Percentiles rank a stretch among this genome's conserved stretches.
phyloP scores from a whole-genome alignment of 92 coral and sea anemone genomes.

The Zoanthus sociatus region DNA sequence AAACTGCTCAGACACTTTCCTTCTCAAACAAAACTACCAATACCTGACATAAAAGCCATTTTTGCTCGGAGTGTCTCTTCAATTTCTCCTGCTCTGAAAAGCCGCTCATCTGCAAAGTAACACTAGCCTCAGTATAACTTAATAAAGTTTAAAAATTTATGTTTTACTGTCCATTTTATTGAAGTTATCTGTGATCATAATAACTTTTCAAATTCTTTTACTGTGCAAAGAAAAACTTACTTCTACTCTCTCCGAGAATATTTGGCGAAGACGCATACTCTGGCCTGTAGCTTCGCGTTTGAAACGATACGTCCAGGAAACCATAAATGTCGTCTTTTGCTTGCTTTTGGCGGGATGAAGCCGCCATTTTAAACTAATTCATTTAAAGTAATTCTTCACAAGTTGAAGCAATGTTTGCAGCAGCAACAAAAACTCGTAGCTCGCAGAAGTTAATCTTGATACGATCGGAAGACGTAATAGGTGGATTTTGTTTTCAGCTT shows the following conservation, averaged over 20 bases:
- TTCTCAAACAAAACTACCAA: neutral
- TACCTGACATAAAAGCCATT: conserved; percentile 83
- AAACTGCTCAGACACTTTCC: neutral
- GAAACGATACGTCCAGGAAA: conserved; percentile 85
- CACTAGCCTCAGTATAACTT: neutral
- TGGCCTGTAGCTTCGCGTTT: conserved; percentile 89
- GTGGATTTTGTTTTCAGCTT: neutral
- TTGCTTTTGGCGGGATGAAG: conserved; percentile 46
- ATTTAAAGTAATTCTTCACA: neutral
- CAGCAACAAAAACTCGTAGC: neutral
- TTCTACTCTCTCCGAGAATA: conserved; percentile 59
- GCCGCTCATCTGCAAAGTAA: conserved; percentile 55
- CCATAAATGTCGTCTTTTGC: conserved; percentile 70
- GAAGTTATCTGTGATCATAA: neutral
- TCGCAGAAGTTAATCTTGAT: conserved; percentile 34
- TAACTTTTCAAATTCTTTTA: conserved; percentile 8
- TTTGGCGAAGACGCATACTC: conserved; percentile 86
- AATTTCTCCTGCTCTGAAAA: conserved; percentile 78
- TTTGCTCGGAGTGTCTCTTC: conserved; percentile 71
- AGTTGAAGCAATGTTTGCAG: conserved; percentile 13
- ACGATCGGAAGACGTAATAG: neutral
- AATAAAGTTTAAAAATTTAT: neutral
- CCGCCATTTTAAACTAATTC: conserved; percentile 50
- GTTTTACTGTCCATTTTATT: conserved; percentile 34
- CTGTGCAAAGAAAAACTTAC: conserved; percentile 57